Conservation (phyloP, 2,888 invertebrate species). For the Heliothis peltigera region DNA sequence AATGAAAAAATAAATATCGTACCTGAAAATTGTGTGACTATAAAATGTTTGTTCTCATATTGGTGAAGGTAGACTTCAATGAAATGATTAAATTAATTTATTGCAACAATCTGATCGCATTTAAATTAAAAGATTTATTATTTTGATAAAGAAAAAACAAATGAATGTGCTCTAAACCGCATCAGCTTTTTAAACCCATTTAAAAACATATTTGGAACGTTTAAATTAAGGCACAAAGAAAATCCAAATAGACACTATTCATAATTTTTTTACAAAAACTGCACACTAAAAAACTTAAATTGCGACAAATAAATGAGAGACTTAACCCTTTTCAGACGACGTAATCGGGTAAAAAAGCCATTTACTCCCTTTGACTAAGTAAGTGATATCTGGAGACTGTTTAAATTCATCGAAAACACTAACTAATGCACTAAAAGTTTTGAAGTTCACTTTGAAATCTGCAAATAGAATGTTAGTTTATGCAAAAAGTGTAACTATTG, state of each 20-base stretch:
- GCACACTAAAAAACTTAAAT: slow-evolving; percentile 23
- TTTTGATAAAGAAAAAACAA: no score
- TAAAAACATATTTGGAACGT: not conserved
- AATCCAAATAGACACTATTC: not conserved
- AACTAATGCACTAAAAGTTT: slow-evolving; percentile 38
- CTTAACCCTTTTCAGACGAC: slow-evolving; percentile 20
- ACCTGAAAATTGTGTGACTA: slow-evolving; percentile 14
- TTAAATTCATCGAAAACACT: slow-evolving; percentile 28
- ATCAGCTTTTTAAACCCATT: slow-evolving; percentile 3
- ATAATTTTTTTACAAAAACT: slow-evolving; percentile 3
- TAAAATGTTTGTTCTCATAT: slow-evolving; percentile 10
- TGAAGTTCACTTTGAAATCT: slow-evolving; percentile 20
- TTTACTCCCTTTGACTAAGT: slow-evolving; percentile 48
- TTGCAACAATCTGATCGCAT: no score
- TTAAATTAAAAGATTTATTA: not conserved
- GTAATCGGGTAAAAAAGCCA: slow-evolving; percentile 43
- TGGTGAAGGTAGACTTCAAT: not conserved
- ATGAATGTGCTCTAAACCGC: not conserved
- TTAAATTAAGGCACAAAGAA: not conserved
- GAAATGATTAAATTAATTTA: not conserved
- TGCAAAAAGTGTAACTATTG: slow-evolving; percentile 16
- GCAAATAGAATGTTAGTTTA: slow-evolving; percentile 5
- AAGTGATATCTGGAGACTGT: slow-evolving; percentile 29
- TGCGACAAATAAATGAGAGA: slow-evolving; percentile 28
- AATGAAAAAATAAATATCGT: slow-evolving; percentile 5